Percentiles rank a stretch among this genome's conserved stretches.
phyloP scores from a whole-genome alignment of 1,140 invertebrate genomes.

The Trinorchestia longiramus region DNA sequence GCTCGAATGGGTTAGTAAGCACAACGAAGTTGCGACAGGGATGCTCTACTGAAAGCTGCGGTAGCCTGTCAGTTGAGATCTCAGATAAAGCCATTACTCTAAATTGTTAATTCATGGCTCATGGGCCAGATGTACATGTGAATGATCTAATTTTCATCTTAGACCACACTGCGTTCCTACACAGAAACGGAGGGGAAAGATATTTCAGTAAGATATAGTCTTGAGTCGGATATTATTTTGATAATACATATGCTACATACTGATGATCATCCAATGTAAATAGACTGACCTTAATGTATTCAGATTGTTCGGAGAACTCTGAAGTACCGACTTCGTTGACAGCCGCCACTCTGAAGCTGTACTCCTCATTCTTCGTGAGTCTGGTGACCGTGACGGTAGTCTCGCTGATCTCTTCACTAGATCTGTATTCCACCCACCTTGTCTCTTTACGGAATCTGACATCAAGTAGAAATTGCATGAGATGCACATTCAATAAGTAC shows the following conservation, averaged over 20 bases:
- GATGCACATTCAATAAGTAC: background rate
- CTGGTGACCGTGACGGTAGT: conserved; percentile 77
- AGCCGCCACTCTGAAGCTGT: conserved; percentile 82
- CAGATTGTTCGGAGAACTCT: conserved; percentile 68
- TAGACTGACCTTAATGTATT: conserved; percentile 69
- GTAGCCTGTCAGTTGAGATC: background rate
- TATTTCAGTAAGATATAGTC: background rate
- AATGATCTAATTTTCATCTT: background rate
- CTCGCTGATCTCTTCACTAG: conserved; percentile 75
- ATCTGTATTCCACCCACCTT: conserved; percentile 78
- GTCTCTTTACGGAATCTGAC: conserved; percentile 49
- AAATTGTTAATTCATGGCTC: background rate
- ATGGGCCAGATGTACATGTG: background rate
- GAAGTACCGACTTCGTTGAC: conserved; percentile 80
- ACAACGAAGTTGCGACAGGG: background rate
- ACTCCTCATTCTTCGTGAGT: conserved; percentile 79
- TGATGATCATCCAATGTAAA: background rate
- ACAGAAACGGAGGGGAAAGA: background rate
- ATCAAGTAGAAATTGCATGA: background rate
- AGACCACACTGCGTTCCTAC: background rate
- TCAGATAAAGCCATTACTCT: background rate
- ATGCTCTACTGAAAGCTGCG: background rate
- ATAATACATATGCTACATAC: background rate
- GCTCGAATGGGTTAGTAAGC: background rate
- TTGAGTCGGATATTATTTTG: background rate